A percentile compares a stretch with the other conserved stretches of the same genome.
Evolutionary conservation across 2,797 vertebrate genomes (phyloP).

Genomic region (Mus caroli): DNA sequence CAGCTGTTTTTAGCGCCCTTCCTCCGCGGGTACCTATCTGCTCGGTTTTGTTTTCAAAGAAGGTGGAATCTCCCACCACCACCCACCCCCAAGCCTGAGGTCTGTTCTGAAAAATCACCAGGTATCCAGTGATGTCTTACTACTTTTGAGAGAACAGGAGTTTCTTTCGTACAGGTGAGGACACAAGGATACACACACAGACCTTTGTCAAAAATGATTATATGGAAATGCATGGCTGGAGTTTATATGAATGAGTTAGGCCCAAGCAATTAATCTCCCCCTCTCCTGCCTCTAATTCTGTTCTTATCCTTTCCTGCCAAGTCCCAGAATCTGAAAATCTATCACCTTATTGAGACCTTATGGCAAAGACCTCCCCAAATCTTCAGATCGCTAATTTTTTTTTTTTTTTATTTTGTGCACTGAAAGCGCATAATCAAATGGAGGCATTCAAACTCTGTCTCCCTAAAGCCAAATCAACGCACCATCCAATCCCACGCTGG

Average conservation of each 20-base stretch:
- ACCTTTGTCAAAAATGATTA: neutral
- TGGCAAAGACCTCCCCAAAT: constrained; percentile 71
- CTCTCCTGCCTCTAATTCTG: constrained; percentile 44
- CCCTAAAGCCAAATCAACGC: constrained; percentile 59
- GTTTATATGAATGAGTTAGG: constrained; percentile 52
- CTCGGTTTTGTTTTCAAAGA: neutral
- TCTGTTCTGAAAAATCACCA: neutral
- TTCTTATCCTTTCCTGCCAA: constrained; percentile 68
- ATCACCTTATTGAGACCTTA: constrained; percentile 78
- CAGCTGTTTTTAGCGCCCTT: neutral
- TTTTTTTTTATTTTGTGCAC: neutral
- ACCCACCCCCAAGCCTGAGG: neutral
- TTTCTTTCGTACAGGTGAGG: neutral
- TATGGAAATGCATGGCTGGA: neutral
- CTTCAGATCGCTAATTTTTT: constrained; percentile 54
- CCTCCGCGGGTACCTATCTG: neutral
- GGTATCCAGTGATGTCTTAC: constrained; percentile 2
- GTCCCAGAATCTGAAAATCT: constrained; percentile 74
- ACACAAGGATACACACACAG: neutral
- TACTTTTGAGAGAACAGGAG: constrained; percentile 14
- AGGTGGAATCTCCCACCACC: neutral
- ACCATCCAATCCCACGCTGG: constrained; percentile 55
- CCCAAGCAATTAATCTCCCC: constrained; percentile 35
- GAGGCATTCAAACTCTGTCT: constrained; percentile 60
- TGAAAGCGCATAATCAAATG: constrained; percentile 73